These are phyloP conservation scores for Meteorus sp. DNA, from an alignment of 1,140 invertebrate genomes.

Conservation along the genomic window DNA sequence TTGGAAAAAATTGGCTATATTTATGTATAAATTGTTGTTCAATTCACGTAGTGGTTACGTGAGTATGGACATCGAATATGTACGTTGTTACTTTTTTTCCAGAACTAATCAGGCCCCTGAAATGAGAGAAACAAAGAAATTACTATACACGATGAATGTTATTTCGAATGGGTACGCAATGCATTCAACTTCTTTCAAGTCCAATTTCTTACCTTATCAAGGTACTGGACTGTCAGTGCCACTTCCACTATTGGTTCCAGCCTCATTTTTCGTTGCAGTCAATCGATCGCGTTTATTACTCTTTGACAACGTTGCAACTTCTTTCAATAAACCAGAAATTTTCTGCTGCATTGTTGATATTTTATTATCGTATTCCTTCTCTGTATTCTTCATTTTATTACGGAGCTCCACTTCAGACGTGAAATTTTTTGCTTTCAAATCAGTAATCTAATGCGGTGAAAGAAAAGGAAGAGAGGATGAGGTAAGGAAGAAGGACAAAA, in stretches of 20 bases:
- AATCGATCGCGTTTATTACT: conserved; percentile 67
- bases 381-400: conserved; percentile 78
- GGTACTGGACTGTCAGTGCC: conserved; percentile 73
- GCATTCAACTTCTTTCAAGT: too few relatives aligned
- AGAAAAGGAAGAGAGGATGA: too few relatives aligned
- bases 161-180: too few relatives aligned
- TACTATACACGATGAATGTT: too few relatives aligned
- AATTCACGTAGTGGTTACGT: too few relatives aligned
- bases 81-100: conserved; percentile 39
- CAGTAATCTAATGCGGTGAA: conserved; percentile 74
- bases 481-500: too few relatives aligned
- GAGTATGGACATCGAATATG: conserved; percentile 50
- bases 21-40: conserved; percentile 33
- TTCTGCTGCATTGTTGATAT: conserved; percentile 77
- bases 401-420: conserved; percentile 84
- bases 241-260: conserved; percentile 71
- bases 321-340: conserved; percentile 77
- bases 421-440: conserved; percentile 89
- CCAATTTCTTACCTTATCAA: conserved; percentile 48
- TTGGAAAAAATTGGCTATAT: conserved; percentile 46
- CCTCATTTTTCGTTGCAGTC: conserved; percentile 58
- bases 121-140: conserved; percentile 19
- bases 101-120: conserved; percentile 44
- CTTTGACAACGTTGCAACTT: conserved; percentile 83
- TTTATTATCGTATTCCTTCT: conserved; percentile 81